These are phyloP conservation scores for Pipistrellus pygmaeus DNA, from an alignment of 2,797 vertebrate genomes.

Conservation along the genomic window DNA sequence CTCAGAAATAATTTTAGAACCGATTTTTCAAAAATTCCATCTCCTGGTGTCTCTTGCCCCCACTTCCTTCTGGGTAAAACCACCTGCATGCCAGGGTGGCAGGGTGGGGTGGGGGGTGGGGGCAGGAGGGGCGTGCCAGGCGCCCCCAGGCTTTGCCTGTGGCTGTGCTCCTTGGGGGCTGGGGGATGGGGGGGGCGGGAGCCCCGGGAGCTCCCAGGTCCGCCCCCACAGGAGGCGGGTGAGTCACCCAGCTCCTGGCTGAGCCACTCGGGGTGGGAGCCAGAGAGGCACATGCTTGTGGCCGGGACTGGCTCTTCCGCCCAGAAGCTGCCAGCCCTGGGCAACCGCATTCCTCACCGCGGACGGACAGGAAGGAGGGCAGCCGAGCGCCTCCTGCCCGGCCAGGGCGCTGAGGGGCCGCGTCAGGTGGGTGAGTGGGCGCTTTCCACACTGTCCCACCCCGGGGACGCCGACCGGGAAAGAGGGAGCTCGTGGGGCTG, in stretches of 20 bases:
- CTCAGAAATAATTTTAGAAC: slow-evolving; percentile 21
- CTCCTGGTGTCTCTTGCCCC: not conserved
- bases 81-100: not conserved
- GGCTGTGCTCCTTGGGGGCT: not conserved
- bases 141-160: not conserved
- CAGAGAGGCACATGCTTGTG: not conserved
- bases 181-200: not conserved
- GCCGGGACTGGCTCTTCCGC: not conserved
- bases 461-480: fast-evolving
- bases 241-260: not conserved
- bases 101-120: fast-evolving
- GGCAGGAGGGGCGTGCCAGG: not conserved
- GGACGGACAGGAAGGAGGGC: not conserved
- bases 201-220: not conserved
- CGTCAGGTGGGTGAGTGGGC: too few relatives aligned
- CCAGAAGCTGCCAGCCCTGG: not conserved
- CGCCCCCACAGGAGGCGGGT: not conserved
- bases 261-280: not conserved
- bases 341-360: not conserved
- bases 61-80: not conserved
- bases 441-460: not conserved
- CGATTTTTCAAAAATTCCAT: not conserved
- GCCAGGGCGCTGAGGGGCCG: not conserved
- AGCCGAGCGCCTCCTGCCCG: not conserved
- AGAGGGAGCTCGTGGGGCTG: not conserved